These are phyloP conservation scores for Sciurus niger DNA, from an alignment of 2,113 vertebrate species.

Conservation along the genomic window DNA sequence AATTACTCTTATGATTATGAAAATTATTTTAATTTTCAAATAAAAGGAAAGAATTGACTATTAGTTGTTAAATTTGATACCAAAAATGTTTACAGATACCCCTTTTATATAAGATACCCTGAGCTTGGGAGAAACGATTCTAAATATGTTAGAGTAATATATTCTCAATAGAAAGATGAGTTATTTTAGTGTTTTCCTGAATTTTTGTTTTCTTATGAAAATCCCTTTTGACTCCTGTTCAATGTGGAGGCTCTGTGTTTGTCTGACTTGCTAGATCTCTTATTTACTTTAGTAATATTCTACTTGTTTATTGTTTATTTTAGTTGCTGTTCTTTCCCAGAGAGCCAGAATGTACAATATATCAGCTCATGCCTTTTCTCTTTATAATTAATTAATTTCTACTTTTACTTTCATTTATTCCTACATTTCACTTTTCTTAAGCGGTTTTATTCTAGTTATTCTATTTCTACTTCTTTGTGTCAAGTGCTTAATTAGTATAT, in stretches of 20 bases:
- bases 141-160: not conserved
- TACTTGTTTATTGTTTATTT: constrained; percentile 20
- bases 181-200: not conserved
- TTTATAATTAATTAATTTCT: constrained; percentile 12
- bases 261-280: not conserved
- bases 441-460: not conserved
- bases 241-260: not conserved
- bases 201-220: not conserved
- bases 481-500: not conserved
- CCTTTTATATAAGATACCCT: not conserved
- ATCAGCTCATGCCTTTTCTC: not conserved
- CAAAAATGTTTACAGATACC: not conserved
- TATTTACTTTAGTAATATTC: not conserved
- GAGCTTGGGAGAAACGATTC: not conserved
- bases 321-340: constrained; percentile 15
- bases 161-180: not conserved
- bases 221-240: not conserved
- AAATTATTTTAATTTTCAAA: not conserved
- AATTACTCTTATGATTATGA: not conserved
- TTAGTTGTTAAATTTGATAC: not conserved
- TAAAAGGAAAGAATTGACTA: not conserved
- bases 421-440: not conserved
- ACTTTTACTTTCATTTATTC: constrained; percentile 9
- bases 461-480: not conserved
- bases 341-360: not conserved